Conservation (phyloP, 2,113 vertebrate species). For the Struthidea cinerea region DNA sequence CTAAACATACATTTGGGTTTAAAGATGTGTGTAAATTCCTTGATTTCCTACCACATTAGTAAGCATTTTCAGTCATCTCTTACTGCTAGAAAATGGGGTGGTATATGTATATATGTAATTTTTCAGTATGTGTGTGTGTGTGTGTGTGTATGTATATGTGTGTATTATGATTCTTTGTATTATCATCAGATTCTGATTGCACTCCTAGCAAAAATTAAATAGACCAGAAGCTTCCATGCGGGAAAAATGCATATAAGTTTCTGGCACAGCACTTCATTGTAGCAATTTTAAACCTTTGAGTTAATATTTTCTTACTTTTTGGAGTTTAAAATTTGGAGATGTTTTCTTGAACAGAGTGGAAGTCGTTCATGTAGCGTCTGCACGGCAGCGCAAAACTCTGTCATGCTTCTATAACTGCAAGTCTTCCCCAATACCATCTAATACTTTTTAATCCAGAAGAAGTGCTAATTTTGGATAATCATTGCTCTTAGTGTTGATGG, state of each 20-base stretch:
- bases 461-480: not conserved
- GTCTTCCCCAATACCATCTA: not conserved
- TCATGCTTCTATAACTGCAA: not conserved
- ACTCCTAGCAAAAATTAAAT: not conserved
- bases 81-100: not conserved
- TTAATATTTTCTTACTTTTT: not conserved
- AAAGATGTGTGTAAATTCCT: not conserved
- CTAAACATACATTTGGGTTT: not conserved
- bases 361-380: accelerated
- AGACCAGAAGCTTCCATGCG: not conserved
- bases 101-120: accelerated
- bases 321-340: not conserved
- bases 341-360: not conserved
- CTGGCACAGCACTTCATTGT: not conserved
- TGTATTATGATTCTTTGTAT: not conserved
- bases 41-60: not conserved
- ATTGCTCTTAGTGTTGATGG: not conserved
- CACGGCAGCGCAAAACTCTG: not conserved
- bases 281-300: not conserved
- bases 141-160: accelerated
- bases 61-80: not conserved
- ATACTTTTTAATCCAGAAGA: not conserved
- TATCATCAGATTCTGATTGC: not conserved
- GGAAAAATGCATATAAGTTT: not conserved
- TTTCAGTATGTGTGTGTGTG: not conserved